Conservation (phyloP, 2,113 vertebrate genomes). For the Callorhinus ursinus region DNA sequence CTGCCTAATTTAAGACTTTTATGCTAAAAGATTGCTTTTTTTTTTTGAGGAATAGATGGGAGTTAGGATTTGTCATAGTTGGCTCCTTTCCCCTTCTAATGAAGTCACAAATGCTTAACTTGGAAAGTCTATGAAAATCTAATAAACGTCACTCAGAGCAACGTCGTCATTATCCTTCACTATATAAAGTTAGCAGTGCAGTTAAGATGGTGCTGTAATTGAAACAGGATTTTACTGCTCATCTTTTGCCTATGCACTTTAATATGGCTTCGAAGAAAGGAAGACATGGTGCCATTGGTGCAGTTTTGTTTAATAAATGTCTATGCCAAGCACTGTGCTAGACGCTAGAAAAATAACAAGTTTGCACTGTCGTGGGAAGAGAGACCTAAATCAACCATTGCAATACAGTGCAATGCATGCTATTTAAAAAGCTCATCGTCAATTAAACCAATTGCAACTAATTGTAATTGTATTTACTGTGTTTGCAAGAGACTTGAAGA, state of each 20-base stretch:
- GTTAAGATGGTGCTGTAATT: background rate
- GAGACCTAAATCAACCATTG: background rate
- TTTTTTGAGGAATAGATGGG: background rate
- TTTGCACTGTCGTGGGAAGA: background rate
- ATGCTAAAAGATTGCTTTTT: background rate
- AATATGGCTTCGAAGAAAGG: background rate
- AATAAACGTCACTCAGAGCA: background rate
- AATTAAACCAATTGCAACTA: background rate
- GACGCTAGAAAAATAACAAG: background rate
- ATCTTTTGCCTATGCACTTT: background rate
- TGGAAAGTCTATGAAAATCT: constrained; percentile 8
- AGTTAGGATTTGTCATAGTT: constrained; percentile 10
- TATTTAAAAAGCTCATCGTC: background rate
- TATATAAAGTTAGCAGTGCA: background rate
- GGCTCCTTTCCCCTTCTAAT: background rate
- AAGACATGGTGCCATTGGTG: background rate
- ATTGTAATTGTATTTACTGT: background rate
- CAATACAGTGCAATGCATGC: background rate
- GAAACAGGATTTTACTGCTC: background rate
- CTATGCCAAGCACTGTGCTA: background rate
- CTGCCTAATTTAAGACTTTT: background rate
- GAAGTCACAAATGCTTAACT: background rate
- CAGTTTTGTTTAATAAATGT: background rate
- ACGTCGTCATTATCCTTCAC: background rate
- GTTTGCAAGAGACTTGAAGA: background rate